These are phyloP conservation scores for Ormia ochracea DNA, from an alignment of 2,888 invertebrate genomes.

Conservation along the genomic window DNA sequence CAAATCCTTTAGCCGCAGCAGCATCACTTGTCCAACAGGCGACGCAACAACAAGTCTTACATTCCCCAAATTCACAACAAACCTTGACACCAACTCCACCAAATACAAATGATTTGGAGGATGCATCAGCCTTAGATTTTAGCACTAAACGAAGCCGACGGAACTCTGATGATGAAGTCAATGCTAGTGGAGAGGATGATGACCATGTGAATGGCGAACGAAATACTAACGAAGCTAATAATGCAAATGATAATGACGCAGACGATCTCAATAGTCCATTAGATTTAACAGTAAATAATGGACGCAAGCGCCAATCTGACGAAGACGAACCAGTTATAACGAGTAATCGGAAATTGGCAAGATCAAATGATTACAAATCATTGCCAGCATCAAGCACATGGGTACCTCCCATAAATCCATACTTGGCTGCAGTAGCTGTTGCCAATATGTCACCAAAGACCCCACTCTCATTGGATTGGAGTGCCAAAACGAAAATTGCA, in stretches of 20 bases:
- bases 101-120: conserved; percentile 74
- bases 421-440: conserved; percentile 87
- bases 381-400: conserved; percentile 81
- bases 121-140: conserved; percentile 85
- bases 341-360: conserved; percentile 80
- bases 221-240: conserved; percentile 62
- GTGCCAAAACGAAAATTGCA: conserved; percentile 83
- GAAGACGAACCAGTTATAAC: conserved; percentile 81
- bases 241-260: conserved; percentile 52
- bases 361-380: conserved; percentile 83
- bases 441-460: conserved; percentile 84
- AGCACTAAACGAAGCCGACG: conserved; percentile 83
- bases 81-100: conserved; percentile 78
- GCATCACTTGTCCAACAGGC: conserved; percentile 80
- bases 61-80: conserved; percentile 73
- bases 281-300: conserved; percentile 86
- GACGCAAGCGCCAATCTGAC: conserved; percentile 84
- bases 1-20: conserved; percentile 84
- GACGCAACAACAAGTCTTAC: conserved; percentile 69
- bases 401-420: conserved; percentile 88
- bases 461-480: conserved; percentile 83
- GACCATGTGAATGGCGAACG: conserved; percentile 33
- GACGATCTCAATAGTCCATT: conserved; percentile 79
- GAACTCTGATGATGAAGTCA: conserved; percentile 75
- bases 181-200: conserved; percentile 70